Evolutionary conservation across 2,888 invertebrate genomes (phyloP).

Genomic region (Plagodis pulveraria): DNA sequence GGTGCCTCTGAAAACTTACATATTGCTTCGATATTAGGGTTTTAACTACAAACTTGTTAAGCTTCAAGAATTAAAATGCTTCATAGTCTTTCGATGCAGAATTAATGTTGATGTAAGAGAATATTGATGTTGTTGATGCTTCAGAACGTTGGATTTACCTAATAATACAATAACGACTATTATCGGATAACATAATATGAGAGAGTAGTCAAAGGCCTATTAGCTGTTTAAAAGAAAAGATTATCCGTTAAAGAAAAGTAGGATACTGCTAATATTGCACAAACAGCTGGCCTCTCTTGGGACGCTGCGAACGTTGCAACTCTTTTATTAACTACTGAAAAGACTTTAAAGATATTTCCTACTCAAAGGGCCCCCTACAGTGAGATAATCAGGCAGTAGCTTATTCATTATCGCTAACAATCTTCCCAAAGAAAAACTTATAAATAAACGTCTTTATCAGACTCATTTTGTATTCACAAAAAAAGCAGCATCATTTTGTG

Average conservation of each 20-base stretch:
- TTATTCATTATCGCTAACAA: slow-evolving; percentile 15
- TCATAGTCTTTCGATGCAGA: too few relatives aligned
- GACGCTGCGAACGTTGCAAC: slow-evolving; percentile 12
- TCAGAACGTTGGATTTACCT: too few relatives aligned
- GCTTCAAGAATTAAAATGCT: too few relatives aligned
- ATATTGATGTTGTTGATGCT: too few relatives aligned
- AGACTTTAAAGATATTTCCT: slow-evolving; percentile 20
- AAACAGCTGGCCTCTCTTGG: slow-evolving; percentile 4
- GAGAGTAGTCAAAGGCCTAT: too few relatives aligned
- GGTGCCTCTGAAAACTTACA: too few relatives aligned
- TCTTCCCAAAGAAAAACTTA: slow-evolving; percentile 19
- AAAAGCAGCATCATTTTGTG: slow-evolving; percentile 63
- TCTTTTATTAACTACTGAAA: slow-evolving; percentile 23
- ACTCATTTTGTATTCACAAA: slow-evolving; percentile 35
- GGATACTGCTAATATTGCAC: slow-evolving; percentile 1
- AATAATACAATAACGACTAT: too few relatives aligned
- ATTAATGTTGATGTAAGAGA: too few relatives aligned
- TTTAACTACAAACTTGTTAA: too few relatives aligned
- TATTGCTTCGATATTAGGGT: too few relatives aligned
- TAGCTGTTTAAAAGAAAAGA: too few relatives aligned
- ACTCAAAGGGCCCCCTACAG: neutral
- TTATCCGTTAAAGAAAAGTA: neutral
- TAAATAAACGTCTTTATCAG: slow-evolving; percentile 23
- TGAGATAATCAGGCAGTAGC: slow-evolving; percentile 16
- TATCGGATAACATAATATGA: too few relatives aligned